Evolutionary conservation across 2,797 vertebrate species (phyloP).

Genomic region (Furcifer pardalis): DNA sequence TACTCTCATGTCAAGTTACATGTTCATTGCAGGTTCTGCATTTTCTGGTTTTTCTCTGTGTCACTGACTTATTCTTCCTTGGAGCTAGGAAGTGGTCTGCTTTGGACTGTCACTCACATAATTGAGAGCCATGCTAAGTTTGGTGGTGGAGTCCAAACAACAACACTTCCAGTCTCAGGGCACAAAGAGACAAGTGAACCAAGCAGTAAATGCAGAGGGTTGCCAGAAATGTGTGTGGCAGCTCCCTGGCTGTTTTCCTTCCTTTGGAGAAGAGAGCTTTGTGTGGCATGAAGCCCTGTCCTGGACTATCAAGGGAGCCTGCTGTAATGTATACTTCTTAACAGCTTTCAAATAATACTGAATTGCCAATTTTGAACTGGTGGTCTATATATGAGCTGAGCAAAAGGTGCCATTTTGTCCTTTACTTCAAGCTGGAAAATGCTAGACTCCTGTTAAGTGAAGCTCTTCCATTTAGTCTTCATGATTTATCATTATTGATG

Average conservation of each 20-base stretch:
- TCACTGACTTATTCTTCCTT: too few relatives aligned
- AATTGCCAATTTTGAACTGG: neutral
- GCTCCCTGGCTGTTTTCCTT: neutral
- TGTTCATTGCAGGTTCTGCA: too few relatives aligned
- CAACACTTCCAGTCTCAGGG: too few relatives aligned
- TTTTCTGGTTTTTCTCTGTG: too few relatives aligned
- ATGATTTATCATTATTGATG: neutral
- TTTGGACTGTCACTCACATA: too few relatives aligned
- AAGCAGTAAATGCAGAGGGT: neutral
- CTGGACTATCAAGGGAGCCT: neutral
- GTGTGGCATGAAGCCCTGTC: neutral
- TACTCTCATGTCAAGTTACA: too few relatives aligned
- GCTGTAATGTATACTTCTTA: neutral
- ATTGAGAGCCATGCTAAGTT: too few relatives aligned
- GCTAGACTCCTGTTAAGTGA: neutral
- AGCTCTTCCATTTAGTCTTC: neutral
- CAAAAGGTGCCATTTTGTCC: neutral
- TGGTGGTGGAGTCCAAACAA: too few relatives aligned
- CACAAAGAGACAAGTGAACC: too few relatives aligned
- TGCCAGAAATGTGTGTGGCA: neutral
- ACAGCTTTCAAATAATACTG: neutral
- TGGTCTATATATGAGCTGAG: neutral
- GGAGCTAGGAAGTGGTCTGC: too few relatives aligned
- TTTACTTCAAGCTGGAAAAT: neutral
- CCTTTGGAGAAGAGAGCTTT: neutral